Conservation (phyloP, 2,888 invertebrate species). For the Leptopilina myrica region DNA sequence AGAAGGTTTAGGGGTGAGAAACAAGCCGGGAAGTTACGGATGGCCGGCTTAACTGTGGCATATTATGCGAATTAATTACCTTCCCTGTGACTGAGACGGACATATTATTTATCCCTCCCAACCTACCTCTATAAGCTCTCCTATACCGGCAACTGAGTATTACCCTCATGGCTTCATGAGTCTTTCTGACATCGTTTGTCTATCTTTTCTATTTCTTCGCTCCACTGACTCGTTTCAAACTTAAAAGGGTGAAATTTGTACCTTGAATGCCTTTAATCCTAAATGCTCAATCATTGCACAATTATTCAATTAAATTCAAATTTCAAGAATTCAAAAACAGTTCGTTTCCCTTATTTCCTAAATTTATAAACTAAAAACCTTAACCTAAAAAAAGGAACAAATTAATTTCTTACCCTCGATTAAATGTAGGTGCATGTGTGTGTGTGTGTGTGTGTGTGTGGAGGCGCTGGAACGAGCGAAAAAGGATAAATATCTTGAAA, state of each 20-base stretch:
- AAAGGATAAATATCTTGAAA: constrained; percentile 17
- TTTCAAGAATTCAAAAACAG: no score
- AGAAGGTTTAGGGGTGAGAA: constrained; percentile 54
- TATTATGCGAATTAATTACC: constrained; percentile 76
- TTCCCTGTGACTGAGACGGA: constrained; percentile 67
- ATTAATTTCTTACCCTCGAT: not conserved
- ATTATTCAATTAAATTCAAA: no score
- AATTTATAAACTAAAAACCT: no score
- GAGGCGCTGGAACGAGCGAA: not conserved
- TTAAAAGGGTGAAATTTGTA: constrained; percentile 45
- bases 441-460: no score
- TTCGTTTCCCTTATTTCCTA: no score
- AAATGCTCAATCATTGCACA: constrained; percentile 16
- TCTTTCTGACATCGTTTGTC: constrained; percentile 66
- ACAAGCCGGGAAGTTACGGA: constrained; percentile 69
- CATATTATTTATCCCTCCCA: constrained; percentile 73
- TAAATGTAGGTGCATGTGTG: not conserved
- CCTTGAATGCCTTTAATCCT: constrained; percentile 1
- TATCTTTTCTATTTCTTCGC: constrained; percentile 68
- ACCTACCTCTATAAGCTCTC: constrained; percentile 43
- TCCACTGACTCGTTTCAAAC: constrained; percentile 57
- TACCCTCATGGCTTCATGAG: constrained; percentile 50
- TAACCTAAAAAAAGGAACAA: no score
- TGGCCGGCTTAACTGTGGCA: constrained; percentile 75
- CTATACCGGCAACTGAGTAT: constrained; percentile 54